Percentiles rank a stretch among this genome's conserved stretches.
Evolutionary conservation across 23 tunicate species (phyloP).

Genomic region (Trididemnum clinides): DNA sequence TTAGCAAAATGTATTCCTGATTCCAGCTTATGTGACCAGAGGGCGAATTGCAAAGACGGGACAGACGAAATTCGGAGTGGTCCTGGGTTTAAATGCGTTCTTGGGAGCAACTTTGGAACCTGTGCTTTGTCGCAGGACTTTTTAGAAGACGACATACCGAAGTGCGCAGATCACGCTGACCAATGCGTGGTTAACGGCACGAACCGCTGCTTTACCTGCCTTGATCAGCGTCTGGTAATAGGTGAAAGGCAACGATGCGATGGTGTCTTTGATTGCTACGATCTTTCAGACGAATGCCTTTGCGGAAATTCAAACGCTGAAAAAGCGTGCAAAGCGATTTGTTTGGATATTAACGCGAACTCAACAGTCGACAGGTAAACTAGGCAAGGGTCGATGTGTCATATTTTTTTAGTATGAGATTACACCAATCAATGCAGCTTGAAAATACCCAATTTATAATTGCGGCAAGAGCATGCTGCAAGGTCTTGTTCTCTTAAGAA

Average conservation of each 20-base stretch:
- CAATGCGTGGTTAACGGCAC: conserved; percentile 32
- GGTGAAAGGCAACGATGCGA: conserved; percentile 62
- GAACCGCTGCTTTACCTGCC: conserved; percentile 43
- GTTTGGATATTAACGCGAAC: not conserved
- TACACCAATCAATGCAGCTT: no score
- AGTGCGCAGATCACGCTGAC: conserved; percentile 65
- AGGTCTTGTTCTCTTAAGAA: no score
- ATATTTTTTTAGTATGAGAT: no score
- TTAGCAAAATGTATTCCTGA: conserved; percentile 65
- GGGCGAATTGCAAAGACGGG: conserved; percentile 62
- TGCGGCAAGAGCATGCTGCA: no score
- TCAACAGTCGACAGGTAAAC: no score
- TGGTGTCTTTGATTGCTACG: conserved; percentile 76
- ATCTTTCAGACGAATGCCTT: conserved; percentile 80
- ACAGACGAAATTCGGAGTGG: conserved; percentile 62
- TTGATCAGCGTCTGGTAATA: conserved; percentile 45
- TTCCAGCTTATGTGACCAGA: conserved; percentile 46
- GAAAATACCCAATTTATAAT: no score
- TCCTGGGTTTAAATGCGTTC: conserved; percentile 67
- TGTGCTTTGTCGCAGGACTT: conserved; percentile 69
- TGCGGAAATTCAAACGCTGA: conserved; percentile 40
- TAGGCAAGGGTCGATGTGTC: no score
- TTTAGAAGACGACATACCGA: not conserved
- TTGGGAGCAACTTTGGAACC: conserved; percentile 42
- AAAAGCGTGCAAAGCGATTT: conserved; percentile 34